Evolutionary conservation across 2,113 vertebrate species (phyloP), one percentile per base, ranked within the genome.

Genomic region (Anarhynchus alexandrinus): DNA sequence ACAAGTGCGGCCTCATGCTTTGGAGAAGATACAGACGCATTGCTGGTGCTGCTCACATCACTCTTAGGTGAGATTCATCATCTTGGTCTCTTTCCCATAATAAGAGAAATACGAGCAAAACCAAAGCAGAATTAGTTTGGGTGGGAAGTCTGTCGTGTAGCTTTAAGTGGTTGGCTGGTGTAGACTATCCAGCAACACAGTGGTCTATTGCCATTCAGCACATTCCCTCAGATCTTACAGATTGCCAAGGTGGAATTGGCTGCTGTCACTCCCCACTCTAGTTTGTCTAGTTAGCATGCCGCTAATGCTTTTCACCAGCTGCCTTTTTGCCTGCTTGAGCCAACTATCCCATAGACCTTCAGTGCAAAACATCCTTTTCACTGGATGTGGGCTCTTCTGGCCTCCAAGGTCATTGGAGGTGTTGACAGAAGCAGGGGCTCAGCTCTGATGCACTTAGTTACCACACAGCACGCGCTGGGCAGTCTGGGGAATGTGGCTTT

Each of bases 1-100:
- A 82, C 82, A 4, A 97, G 40, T 19, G 80, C 72, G 5, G 88
- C 90, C 1, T 77, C 95, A 0, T 97, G 97, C 89, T 98, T 99
- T 43, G 98, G 98, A 71, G 94, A 98, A 86, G 97, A 98, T 45
- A 93, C 96, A 14, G 45, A 90, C 49, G 92, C 61, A 0, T 98
- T 99, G 82, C 90, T 99, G 59, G 22, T 95, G 67, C 97, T 99
- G 80, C 98, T 99, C n/a, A 67, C 90, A 0, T 94, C 98, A 1
- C 98, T 98, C 91, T 97, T 98, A 86, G 99, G 99, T 99, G 95
- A 96, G 98, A 93, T 55, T 67, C 16, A 0, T 17, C 7, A 17
- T 18, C 72, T 20, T 62, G 57, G 32, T 42, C 55, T 64, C 22
- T 54, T 79, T 52, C 32, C 29, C 54, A 43, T 38, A 45, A 11